Evolutionary conservation across 2,113 vertebrate genomes (phyloP), one percentile per base, ranked within the genome.

Genomic region (Thunnus thynnus): DNA sequence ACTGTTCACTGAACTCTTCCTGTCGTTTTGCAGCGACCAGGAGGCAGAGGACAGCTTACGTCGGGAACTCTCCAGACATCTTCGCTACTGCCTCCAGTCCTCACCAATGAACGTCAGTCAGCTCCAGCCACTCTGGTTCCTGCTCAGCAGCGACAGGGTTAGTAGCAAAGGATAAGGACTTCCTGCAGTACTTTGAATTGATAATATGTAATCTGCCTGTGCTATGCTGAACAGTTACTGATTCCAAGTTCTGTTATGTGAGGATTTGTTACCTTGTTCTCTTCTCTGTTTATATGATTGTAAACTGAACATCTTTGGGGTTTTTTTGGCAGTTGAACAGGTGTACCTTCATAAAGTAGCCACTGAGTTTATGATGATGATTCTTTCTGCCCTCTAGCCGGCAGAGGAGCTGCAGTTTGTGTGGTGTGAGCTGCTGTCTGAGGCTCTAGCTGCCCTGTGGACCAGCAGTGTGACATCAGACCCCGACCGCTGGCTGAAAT

Each of bases 401-500:
- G 50, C 90, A 50, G 96, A 97, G 83, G 96, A 97, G 86, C 78
- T 96, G 20, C 91, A 94, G 66, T 46, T 96, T 86, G 89, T 98
- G 68, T 97, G 97, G 93, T 96, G 96, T 51, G 96, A 96, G 54
- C 93, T 99, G 10, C 61, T 98, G 60, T 96, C 88, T 3, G 96
- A 96, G 73, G 94, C 90, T 0, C 94, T 99, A 84, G 76, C 83
- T 7, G 94, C 94, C 7, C 95, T 98, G 71, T 99, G 98, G 98
- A 97, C 80, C 67, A 96, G 96, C 89, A 96, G 96, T 18, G 95
- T 97, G 50, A 95, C 95, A 76, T 95, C 91, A 0, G 93, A 97
- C 74, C 97, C 97, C 46, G 95, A 98, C 22, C 96, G 93, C 82
- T 99, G 98, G 98, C 92, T 99, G 9, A 94, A 92, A 1, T 99